These are phyloP conservation scores for Rhagoletis pomonella DNA, from an alignment of 1,140 invertebrate species.

Conservation along the genomic window DNA sequence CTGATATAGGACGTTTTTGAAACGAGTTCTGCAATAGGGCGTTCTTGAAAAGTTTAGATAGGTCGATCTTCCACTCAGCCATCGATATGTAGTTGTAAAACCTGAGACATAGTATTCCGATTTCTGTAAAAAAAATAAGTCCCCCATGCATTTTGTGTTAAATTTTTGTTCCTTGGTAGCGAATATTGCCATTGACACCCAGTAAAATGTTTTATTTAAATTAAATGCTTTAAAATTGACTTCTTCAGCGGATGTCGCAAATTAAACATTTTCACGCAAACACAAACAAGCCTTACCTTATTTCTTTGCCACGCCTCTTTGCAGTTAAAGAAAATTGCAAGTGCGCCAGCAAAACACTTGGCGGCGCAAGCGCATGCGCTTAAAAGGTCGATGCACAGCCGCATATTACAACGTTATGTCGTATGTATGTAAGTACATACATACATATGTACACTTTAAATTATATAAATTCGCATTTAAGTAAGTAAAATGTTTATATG, in stretches of 20 bases:
- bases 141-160: too few relatives aligned
- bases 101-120: too few relatives aligned
- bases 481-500: neutral
- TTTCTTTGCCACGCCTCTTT: conserved; percentile 43
- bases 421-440: neutral
- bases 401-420: neutral
- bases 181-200: too few relatives aligned
- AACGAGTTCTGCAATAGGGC: too few relatives aligned
- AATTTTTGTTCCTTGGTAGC: too few relatives aligned
- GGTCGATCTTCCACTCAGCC: too few relatives aligned
- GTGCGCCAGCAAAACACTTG: neutral
- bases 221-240: neutral
- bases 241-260: conserved; percentile 39
- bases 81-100: too few relatives aligned
- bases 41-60: too few relatives aligned
- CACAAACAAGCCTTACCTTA: neutral
- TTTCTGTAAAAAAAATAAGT: too few relatives aligned
- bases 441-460: neutral
- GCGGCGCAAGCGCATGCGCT: neutral
- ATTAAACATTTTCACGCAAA: neutral
- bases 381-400: neutral
- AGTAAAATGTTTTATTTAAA: too few relatives aligned
- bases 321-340: conserved; percentile 30
- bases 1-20: too few relatives aligned
- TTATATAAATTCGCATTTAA: neutral